Percentiles rank a stretch among this genome's conserved stretches.
phyloP scores from a whole-genome alignment of 2,797 vertebrate genomes.

The Sparidentex hasta region DNA sequence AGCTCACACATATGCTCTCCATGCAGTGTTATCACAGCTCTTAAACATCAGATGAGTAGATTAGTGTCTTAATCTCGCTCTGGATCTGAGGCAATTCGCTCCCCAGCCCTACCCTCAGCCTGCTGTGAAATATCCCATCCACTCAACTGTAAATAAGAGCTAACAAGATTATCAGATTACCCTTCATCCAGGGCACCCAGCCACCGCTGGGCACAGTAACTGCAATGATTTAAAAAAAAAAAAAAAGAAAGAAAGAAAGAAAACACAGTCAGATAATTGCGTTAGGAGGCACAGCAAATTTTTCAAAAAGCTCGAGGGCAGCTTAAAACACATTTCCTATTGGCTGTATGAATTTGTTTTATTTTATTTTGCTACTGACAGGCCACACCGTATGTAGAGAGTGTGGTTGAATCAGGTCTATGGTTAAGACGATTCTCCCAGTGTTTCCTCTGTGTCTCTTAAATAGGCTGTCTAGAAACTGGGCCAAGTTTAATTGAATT shows the following conservation, averaged over 20 bases:
- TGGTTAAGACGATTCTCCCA: slow-evolving; percentile 11
- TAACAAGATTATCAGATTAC: slow-evolving; percentile 82
- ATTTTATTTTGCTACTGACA: slow-evolving; percentile 30
- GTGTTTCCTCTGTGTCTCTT: slow-evolving; percentile 34
- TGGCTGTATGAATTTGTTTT: slow-evolving; percentile 37
- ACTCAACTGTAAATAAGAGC: slow-evolving; percentile 75
- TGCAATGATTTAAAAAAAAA: slow-evolving; percentile 27
- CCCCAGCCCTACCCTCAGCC: slow-evolving; percentile 31
- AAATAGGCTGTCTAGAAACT: slow-evolving; percentile 50
- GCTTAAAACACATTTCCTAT: slow-evolving; percentile 46
- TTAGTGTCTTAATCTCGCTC: slow-evolving; percentile 72
- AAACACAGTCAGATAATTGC: slow-evolving; percentile 58
- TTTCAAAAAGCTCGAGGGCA: slow-evolving; percentile 66
- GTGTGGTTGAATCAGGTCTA: neutral
- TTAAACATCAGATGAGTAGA: slow-evolving; percentile 71
- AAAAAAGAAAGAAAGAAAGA: slow-evolving; percentile 12
- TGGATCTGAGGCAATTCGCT: slow-evolving; percentile 55
- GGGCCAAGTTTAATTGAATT: slow-evolving; percentile 62
- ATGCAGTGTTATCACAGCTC: slow-evolving; percentile 45
- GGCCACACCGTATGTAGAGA: slow-evolving; percentile 26
- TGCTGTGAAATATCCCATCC: slow-evolving; percentile 72
- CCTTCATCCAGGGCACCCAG: slow-evolving; percentile 52
- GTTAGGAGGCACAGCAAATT: slow-evolving; percentile 45
- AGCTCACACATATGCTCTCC: slow-evolving; percentile 23
- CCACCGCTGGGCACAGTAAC: slow-evolving; percentile 63